A percentile compares a stretch with the other conserved stretches of the same genome.
Evolutionary conservation across 1,140 invertebrate genomes (phyloP).

Genomic region (Drosophila littoralis): DNA sequence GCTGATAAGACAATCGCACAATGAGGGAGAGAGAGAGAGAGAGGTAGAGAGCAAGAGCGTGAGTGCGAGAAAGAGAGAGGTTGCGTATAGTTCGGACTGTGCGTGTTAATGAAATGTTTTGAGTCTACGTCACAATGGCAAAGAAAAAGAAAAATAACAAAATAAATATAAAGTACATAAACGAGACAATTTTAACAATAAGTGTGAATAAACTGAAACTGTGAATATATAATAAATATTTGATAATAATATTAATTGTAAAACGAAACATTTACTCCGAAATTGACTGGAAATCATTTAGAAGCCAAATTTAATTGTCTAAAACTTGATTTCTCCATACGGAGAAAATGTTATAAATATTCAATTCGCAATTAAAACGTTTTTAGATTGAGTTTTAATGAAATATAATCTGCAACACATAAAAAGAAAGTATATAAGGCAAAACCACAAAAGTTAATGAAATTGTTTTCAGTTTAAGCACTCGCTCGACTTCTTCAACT

Average conservation of each 20-base stretch:
- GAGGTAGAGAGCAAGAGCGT: neutral
- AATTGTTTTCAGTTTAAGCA: too few species aligned
- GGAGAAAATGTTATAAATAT: too few species aligned
- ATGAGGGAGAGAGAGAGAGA: neutral
- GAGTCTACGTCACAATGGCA: neutral
- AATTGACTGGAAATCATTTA: neutral
- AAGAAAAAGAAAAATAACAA: neutral
- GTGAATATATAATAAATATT: neutral
- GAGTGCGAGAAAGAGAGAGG: neutral
- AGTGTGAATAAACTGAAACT: too few species aligned
- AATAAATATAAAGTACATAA: neutral
- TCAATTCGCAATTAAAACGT: too few species aligned
- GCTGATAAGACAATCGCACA: constrained; percentile 20
- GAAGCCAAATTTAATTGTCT: too few species aligned
- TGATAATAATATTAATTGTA: neutral
- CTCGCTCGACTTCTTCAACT: too few species aligned
- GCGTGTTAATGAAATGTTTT: constrained; percentile 4
- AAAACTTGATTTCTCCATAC: too few species aligned
- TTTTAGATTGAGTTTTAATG: too few species aligned
- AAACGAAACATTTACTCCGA: neutral
- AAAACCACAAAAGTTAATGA: too few species aligned
- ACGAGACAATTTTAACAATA: neutral
- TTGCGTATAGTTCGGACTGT: neutral
- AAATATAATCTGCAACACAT: too few species aligned
- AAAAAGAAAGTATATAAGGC: too few species aligned